Base-by-base conservation (phyloP, 2,888 invertebrate genomes). In the Erynnis tages region DNA sequence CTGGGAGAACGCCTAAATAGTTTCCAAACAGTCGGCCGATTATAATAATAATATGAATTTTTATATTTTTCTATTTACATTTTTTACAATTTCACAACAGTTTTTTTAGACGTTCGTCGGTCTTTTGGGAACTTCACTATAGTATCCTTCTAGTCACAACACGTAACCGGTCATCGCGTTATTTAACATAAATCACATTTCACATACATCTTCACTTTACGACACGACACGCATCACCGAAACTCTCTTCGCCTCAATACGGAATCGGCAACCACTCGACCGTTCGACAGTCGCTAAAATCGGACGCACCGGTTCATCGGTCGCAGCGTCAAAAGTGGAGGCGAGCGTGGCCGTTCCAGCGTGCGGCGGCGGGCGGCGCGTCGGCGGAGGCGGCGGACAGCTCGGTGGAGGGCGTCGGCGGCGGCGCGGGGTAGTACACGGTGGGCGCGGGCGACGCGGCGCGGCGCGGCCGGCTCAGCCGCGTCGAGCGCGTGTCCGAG, bases 351-450 rank as follows among this genome's bases (percentile, higher is more conserved):
- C 79, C 79, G 67, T 77, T 77, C 72, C 75, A 75, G 37, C 73
- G 70, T 46, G 65, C 59, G 46, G 70, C 69, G 14, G 71, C 59
- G 57, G 54, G 68, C 54, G 63, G 56, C 43, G 65, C 62, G 49
- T 65, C 68, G 25, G 59, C 57, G 41, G 66, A 64, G 48, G 61
- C 57, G 21, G 58, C 59, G 21, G 55, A 50, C 8, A 50, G 35
- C 11, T 50, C 50, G 1, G 43, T 43, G 32, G 57, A 34, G 21
- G 58, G 54, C 10, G 73, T 68, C 56, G 76, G 73, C 54, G 82
- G 67, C 56, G 76, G 73, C 54, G 82, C 79, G 19, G 82, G 82
- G 72, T 80, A 81, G 76, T 83, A 82, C 6, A 82, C 81, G 38
- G 77, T 70, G 62, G 79, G 81, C 62, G 71, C 66, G 40, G 71